These are phyloP conservation scores for Copidosoma aretas DNA, from an alignment of 2,888 invertebrate species.

Conservation along the genomic window DNA sequence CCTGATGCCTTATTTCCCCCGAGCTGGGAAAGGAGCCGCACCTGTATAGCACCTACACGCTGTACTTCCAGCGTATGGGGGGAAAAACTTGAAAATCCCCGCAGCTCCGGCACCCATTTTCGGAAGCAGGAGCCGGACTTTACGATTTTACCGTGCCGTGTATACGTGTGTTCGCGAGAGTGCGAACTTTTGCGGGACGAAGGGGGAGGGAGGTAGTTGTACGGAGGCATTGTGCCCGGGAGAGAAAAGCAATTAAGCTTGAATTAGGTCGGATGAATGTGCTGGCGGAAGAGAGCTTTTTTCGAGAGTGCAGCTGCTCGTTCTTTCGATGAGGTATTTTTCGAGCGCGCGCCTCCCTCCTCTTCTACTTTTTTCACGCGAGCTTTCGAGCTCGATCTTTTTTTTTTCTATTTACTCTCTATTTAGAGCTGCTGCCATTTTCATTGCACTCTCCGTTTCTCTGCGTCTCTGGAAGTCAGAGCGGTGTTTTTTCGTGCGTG, in stretches of 20 bases:
- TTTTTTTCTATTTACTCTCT: not conserved
- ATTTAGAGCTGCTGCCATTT: too few species aligned
- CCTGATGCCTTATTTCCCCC: too few species aligned
- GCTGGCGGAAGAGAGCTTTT: conserved; percentile 2
- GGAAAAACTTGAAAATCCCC: not conserved
- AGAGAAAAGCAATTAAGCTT: conserved; percentile 28
- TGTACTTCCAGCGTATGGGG: not conserved
- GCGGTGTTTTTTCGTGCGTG: too few species aligned
- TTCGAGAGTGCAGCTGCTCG: not conserved
- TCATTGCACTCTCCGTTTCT: too few species aligned
- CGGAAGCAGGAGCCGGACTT: not conserved
- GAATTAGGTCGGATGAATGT: conserved; percentile 27
- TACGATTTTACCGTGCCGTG: not conserved
- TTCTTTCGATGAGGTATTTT: not conserved
- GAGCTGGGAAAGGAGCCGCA: too few species aligned
- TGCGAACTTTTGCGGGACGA: too few species aligned
- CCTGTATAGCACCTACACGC: too few species aligned
- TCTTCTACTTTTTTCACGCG: not conserved
- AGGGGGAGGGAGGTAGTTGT: too few species aligned
- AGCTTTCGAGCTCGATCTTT: not conserved
- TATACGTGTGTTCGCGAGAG: too few species aligned
- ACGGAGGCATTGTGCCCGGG: not conserved
- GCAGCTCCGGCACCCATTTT: not conserved
- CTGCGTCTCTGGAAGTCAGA: too few species aligned
- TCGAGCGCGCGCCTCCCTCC: not conserved